These are phyloP conservation scores for Galleria mellonella DNA, from an alignment of 1,140 invertebrate species.

Conservation along the genomic window DNA sequence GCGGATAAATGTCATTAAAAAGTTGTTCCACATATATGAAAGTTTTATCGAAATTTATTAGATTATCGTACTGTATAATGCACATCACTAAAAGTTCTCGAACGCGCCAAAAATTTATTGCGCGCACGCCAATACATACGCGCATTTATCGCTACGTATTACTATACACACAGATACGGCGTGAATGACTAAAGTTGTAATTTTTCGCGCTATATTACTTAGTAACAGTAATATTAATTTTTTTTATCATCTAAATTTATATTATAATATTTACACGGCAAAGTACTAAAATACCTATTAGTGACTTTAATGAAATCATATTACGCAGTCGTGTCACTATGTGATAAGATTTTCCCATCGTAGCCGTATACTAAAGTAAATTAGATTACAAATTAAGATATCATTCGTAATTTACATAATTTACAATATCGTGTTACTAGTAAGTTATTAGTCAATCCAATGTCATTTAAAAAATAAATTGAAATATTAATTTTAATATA, in stretches of 20 bases:
- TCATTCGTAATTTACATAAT: no score
- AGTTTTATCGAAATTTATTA: constrained; percentile 10
- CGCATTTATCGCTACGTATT: constrained; percentile 22
- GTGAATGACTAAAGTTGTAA: constrained; percentile 26
- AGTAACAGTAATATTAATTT: neutral
- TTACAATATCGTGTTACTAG: no score
- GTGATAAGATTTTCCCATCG: no score
- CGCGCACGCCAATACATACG: constrained; percentile 43
- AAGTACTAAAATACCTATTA: no score
- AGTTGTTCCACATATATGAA: neutral
- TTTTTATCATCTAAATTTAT: neutral
- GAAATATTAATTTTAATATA: no score
- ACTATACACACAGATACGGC: constrained; percentile 4
- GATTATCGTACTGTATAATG: constrained; percentile 6
- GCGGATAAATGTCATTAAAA: neutral
- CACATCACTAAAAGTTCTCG: constrained; percentile 18
- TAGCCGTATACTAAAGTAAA: no score
- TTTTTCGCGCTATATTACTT: constrained; percentile 47
- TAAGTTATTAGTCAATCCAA: no score
- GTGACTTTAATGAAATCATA: no score
- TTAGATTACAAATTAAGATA: no score
- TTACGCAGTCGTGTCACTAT: no score
- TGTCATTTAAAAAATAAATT: no score
- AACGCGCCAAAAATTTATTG: constrained; percentile 31
- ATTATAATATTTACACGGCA: no score